Evolutionary conservation across 2,797 vertebrate species (phyloP), one percentile per base, ranked within the genome.

Genomic region (Erithacus rubecula): DNA sequence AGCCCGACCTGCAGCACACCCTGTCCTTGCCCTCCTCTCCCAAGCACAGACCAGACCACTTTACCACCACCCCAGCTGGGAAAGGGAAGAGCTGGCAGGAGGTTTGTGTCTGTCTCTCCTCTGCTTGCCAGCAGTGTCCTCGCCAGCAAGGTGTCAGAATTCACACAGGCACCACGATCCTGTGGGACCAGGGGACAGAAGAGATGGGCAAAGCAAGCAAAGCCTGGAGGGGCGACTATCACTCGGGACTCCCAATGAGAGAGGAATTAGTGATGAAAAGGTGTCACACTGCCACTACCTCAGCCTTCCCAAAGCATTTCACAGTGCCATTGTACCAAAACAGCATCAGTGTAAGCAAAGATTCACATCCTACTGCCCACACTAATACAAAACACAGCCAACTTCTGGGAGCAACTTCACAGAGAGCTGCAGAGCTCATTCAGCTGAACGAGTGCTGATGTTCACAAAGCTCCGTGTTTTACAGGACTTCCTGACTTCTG

Each of bases 401-500:
- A 1, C 43, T 89, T 49, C 62, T 68, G 75, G 9, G 9, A 82
- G 83, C 77, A 60, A 12, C 89, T 79, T 59, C 56, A 37, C 51
- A 84, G 67, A 74, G 77, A 79, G 82, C 85, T 86, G 94, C 64
- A 52, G 87, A 92, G 79, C 74, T 86, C 72, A 79, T 32, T 94
- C 76, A 81, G 68, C 53, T 1, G 1, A 91, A 41, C 29, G 0
- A 69, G 26, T 7, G 0, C 64, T 34, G 49, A 82, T 62, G 68
- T 62, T 87, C 90, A 64, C 62, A 53, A 36, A 83, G 80, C 17
- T 20, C 52, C 41, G 80, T 14, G 56, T 53, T 83, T 88, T 44
- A 86, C 79, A 70, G 89, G 67, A 94, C 89, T 93, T 94, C 93
- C 92, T 86, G 87, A 62, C 89, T 88, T 78, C 79, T 80, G 71